Base-by-base conservation (phyloP, 2,113 vertebrate genomes). In the Solea senegalensis region DNA sequence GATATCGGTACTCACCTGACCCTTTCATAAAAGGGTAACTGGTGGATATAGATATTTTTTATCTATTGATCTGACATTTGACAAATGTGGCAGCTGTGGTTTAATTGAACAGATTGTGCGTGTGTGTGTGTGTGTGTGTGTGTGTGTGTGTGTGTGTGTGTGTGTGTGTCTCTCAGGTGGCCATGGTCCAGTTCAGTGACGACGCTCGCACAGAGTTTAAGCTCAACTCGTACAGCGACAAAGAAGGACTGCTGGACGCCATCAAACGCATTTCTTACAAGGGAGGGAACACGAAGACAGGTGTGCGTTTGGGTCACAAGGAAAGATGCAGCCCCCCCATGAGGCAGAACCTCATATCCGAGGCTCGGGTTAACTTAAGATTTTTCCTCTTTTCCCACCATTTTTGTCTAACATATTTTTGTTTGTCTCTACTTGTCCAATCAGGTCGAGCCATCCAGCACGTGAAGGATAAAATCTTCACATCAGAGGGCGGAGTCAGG, bases 271-370 rank as follows among this genome's bases (percentile, higher is more conserved):
- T 99, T 89, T 87, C 94, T 27, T 99, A 99, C 91, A 99, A 99
- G 93, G 98, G 97, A 81, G 98, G 98, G 76, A 98, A 99, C 86
- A 98, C 97, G 56, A 98, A 97, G 93, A 99, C 97, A 90, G 98
- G 98, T 94, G 82, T 45, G 44, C 5, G 44, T 45, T 2, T 45
- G 44, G 21, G 21, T 21, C 21, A 21, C 21, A 21, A 21, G 21
- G 21, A 21, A 21, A 21, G 21, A 21, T 21, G 21, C 21, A 21
- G 21, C 21, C 21, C n/a, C n/a, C n/a, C n/a, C n/a, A n/a, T n/a
- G n/a, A n/a, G n/a, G n/a, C n/a, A n/a, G n/a, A n/a, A n/a, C n/a
- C n/a, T n/a, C n/a, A n/a, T n/a, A n/a, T n/a, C n/a, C n/a, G n/a
- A n/a, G n/a, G n/a, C n/a, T n/a, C n/a, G n/a, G n/a, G n/a, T n/a